Percentiles rank a stretch among this genome's conserved stretches.
Conservation (phyloP, 2,113 vertebrate species). For the Rhinolophus ferrumequinum region DNA sequence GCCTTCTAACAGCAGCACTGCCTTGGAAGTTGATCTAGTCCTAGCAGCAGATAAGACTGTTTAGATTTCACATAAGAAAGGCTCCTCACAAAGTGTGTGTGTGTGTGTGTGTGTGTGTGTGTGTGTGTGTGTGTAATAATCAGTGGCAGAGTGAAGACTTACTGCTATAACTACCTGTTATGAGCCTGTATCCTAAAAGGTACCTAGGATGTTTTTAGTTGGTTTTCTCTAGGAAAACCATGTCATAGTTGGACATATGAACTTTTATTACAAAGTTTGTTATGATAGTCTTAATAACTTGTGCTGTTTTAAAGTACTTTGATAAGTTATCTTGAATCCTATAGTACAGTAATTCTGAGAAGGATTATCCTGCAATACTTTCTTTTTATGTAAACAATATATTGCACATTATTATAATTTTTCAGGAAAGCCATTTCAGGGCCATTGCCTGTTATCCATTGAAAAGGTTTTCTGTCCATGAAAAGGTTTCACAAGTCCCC, state of each 20-base stretch:
- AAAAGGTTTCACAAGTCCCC: not conserved
- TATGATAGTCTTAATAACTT: constrained; percentile 32
- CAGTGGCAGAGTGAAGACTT: not conserved
- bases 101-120: not conserved
- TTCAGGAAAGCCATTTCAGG: not conserved
- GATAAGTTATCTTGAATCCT: not conserved
- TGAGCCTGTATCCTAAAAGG: not conserved
- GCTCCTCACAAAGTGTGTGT: not conserved
- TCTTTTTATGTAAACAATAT: not conserved
- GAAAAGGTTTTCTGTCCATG: not conserved
- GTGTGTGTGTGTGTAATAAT: not conserved
- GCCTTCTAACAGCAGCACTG: not conserved
- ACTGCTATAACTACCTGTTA: not conserved
- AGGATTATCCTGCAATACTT: not conserved
- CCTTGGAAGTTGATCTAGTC: not conserved
- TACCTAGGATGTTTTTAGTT: constrained; percentile 37
- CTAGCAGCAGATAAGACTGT: not conserved
- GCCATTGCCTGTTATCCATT: constrained; percentile 7
- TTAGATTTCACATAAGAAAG: not conserved
- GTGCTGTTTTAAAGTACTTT: not conserved
- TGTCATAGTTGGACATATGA: not conserved
- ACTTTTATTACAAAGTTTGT: constrained; percentile 42
- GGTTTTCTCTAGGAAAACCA: constrained; percentile 48
- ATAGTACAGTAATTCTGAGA: not conserved
- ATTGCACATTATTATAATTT: not conserved